Evolutionary conservation across 37 sponge, comb jelly and placozoan species (phyloP).

Genomic region (Ianthella basta): DNA sequence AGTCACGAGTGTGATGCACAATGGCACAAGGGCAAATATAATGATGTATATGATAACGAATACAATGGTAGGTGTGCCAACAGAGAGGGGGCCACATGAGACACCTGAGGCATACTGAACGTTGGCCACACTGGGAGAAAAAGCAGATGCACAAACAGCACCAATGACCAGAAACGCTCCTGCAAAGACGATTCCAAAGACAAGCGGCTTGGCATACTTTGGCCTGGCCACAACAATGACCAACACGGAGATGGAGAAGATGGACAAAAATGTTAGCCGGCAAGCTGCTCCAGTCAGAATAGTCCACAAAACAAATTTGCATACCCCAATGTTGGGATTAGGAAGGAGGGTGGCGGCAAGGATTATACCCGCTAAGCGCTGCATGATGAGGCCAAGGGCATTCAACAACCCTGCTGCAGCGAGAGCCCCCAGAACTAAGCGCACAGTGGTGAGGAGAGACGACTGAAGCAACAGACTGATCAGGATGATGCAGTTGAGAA

Average conservation of each 20-base stretch:
- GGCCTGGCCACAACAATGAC: neutral
- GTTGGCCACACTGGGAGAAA: neutral
- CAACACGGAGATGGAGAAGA: neutral
- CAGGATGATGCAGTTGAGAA: neutral
- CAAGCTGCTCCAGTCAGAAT: neutral
- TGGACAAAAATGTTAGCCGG: neutral
- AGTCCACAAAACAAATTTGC: constrained; percentile 3
- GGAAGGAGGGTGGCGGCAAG: neutral
- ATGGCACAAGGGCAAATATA: neutral
- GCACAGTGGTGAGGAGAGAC: neutral
- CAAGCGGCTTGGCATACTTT: neutral
- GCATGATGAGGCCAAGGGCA: constrained; percentile 9
- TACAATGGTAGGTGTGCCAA: neutral
- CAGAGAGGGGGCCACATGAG: neutral
- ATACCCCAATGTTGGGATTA: neutral
- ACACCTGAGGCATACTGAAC: neutral
- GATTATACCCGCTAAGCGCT: neutral
- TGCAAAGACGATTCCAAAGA: neutral
- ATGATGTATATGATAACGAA: neutral
- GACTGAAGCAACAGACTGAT: neutral
- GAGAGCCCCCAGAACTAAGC: neutral
- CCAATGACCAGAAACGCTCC: neutral
- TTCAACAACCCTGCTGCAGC: neutral
- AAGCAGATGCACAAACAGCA: neutral
- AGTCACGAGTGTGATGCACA: neutral